Evolutionary conservation across 2,797 vertebrate species (phyloP).

Genomic region (Paratrypauchen microcephalus): DNA sequence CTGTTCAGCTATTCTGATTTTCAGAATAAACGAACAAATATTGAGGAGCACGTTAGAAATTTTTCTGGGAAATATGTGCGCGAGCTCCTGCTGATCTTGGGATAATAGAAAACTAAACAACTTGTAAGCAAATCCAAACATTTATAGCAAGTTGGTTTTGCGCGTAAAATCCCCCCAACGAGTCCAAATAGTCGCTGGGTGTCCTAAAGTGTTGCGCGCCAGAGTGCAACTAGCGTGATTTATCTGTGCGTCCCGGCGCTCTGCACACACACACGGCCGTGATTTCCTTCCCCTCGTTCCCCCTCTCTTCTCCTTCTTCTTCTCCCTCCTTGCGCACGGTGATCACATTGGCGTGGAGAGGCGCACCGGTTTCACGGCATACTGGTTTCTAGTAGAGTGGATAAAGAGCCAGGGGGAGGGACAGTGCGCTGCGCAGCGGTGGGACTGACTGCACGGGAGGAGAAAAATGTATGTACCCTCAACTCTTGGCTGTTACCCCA

Average conservation of each 20-base stretch:
- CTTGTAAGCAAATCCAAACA: background rate
- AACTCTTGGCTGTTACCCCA: background rate
- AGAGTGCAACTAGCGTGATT: conserved; percentile 39
- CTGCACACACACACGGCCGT: conserved; percentile 18
- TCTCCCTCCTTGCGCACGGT: conserved; percentile 28
- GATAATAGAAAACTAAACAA: background rate
- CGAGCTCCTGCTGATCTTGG: background rate
- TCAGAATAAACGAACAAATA: background rate
- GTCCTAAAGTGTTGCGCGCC: conserved; percentile 24
- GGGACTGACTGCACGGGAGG: conserved; percentile 2
- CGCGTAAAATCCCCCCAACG: conserved; percentile 3
- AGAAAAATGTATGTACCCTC: background rate
- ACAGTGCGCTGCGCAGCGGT: conserved; percentile 37
- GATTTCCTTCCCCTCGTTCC: conserved; percentile 29
- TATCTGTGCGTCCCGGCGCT: conserved; percentile 47
- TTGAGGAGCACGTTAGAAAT: background rate
- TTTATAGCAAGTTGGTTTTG: background rate
- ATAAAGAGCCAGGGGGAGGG: conserved; percentile 68
- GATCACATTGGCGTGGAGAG: conserved; percentile 48
- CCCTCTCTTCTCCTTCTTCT: conserved; percentile 5
- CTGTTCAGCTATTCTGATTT: background rate
- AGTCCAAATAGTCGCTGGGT: conserved; percentile 24
- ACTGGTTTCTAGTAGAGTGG: conserved; percentile 78
- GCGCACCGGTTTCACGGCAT: conserved; percentile 70
- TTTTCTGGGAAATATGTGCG: background rate